Evolutionary conservation across 2,797 vertebrate genomes (phyloP).

Genomic region (Eulemur coronatus): DNA sequence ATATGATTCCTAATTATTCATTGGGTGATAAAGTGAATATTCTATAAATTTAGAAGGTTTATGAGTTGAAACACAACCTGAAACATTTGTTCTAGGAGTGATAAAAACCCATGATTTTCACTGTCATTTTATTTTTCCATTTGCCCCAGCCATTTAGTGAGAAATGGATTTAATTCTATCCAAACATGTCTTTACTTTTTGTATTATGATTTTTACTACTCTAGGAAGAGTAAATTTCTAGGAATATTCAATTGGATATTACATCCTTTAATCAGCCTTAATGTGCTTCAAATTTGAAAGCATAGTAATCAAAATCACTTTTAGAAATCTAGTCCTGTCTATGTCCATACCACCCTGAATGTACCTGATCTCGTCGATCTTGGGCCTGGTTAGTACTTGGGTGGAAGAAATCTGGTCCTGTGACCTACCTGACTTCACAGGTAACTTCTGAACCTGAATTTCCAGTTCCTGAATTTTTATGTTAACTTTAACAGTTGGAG

Average conservation of each 20-base stretch:
- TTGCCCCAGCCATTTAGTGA: background rate
- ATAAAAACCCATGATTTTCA: background rate
- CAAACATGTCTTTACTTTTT: background rate
- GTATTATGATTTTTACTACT: background rate
- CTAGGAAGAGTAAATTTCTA: background rate
- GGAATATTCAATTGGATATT: background rate
- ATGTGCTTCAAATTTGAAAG: background rate
- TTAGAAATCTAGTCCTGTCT: background rate
- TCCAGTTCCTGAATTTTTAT: slow-evolving; percentile 2
- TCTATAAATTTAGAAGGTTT: background rate
- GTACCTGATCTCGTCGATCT: too few species aligned
- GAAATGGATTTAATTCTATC: background rate
- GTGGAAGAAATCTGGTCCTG: background rate
- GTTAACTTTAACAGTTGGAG: background rate
- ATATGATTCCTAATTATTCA: background rate
- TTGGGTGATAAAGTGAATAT: background rate
- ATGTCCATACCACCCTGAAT: too few species aligned
- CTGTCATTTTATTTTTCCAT: background rate
- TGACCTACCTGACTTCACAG: background rate
- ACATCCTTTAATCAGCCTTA: background rate
- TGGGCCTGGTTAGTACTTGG: too few species aligned
- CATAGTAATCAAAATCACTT: background rate
- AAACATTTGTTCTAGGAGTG: background rate
- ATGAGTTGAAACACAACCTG: background rate
- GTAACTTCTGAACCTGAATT: slow-evolving; percentile 35